Evolutionary conservation across 2,113 vertebrate species (phyloP), one percentile per base, ranked within the genome.

Genomic region (Nymphicus hollandicus): DNA sequence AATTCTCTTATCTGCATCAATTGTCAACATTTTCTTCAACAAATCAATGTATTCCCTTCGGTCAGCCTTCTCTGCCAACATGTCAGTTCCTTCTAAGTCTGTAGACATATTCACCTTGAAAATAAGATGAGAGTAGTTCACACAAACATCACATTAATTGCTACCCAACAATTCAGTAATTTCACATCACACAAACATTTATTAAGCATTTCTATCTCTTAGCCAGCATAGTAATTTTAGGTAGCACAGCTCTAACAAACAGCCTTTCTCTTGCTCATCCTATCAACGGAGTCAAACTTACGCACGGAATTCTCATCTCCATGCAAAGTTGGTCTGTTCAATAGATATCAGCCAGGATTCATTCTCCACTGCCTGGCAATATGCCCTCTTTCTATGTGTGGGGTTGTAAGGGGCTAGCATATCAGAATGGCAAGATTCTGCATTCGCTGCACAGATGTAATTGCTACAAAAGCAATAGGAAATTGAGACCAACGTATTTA

Each of bases 1-100:
- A 97, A 99, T 98, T 86, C 99, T 98, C 97, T 99, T 99, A 97
- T 99, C 99, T 69, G 99, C 99, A 92, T 99, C 99, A 78, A 99
- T 99, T 6, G 99, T 99, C 96, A 99, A 98, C 99, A 99, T 99
- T 98, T 99, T 99, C 97, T 99, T 99, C 96, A 99, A 98, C 97
- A 99, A 97, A 97, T 99, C 99, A 91, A 99, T 99, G 83, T 99
- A 99, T 95, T 99, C 99, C 95, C 99, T 99, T 49, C 99, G 97
- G 97, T 99, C 99, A 11, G 99, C 99, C 97, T 99, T 99, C 98
- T 99, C 99, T 49, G 99, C 99, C 98, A 99, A 97, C 98, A 99
- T 98, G 94, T 99, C 99, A 0, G 99, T 99, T 88, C 99, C 99
- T 93, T 99, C 99, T 96, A 99, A 98, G 97, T 98, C 99, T 47